Evolutionary conservation across 2,113 vertebrate genomes (phyloP), one percentile per base, ranked within the genome.

Genomic region (Sceloporus undulatus): DNA sequence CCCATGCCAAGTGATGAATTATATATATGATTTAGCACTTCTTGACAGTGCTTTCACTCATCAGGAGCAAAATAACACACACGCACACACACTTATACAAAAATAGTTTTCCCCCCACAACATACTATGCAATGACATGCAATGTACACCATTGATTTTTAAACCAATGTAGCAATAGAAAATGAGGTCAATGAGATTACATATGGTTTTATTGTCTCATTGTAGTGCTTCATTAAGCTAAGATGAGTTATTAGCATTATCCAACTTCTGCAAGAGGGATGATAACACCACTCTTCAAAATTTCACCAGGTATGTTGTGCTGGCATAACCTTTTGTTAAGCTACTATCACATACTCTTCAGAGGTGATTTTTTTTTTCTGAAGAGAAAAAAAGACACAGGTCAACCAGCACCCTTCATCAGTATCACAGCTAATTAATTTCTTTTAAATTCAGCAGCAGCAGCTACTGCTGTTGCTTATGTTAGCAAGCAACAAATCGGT

Each of bases 161-260:
- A 1, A 0, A 54, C 65, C 27, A 62, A 56, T 40, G 29, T 29
- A 48, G 42, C 9, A 66, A 23, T 11, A 91, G 79, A 87, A 85
- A 38, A 84, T 79, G 42, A 90, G 42, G 85, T 27, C 82, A 42
- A 0, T 66, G 85, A 74, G 74, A 62, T 1, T 84, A 75, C 0
- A 52, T 59, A 52, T 34, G 62, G 13, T 3, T 40, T 62, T 5
- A 2, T 54, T 76, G 59, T 86, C 70, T 79, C 0, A 78, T 68
- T n/a, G 85, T 87, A 80, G 0, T 2, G 79, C 89, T 90, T 85
- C 23, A 90, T 25, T 91, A 16, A 86, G 56, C 21, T 62, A 25
- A 19, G 7, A 79, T 91, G 86, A 40, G 19, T 19, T 88, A 34
- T 11, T 85, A 85, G 42, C 90, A 86, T 88, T 87, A 34, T 70